Conservation (phyloP, 2,888 invertebrate species). For the Pedicia rivosa region DNA sequence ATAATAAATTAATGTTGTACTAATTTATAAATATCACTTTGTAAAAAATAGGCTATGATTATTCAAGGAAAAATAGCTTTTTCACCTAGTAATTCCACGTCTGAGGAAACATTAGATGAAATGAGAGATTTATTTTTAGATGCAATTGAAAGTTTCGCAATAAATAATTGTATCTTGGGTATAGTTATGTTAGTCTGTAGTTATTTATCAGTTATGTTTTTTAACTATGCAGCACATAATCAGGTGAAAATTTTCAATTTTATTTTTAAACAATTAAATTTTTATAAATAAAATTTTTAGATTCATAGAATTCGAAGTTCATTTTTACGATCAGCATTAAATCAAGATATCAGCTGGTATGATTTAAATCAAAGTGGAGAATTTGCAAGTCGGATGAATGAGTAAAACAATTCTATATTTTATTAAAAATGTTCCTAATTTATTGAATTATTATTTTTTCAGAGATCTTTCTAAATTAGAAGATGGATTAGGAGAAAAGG, state of each 20-base stretch:
- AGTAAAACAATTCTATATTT: no score
- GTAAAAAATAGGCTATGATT: no score
- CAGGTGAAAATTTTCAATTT: no score
- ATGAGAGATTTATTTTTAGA: slow-evolving; percentile 33
- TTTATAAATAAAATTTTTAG: no score
- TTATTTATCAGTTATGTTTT: slow-evolving; percentile 41
- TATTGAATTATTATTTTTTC: no score
- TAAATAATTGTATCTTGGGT: slow-evolving; percentile 40
- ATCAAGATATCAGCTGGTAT: slow-evolving; percentile 52
- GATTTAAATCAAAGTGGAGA: slow-evolving; percentile 47
- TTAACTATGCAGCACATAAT: slow-evolving; percentile 46
- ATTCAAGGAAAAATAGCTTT: slow-evolving; percentile 7
- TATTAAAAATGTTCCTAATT: no score
- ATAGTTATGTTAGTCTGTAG: slow-evolving; percentile 35
- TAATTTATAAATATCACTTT: no score
- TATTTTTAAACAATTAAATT: no score
- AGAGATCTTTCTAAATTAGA: slow-evolving; percentile 51
- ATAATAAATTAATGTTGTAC: no score
- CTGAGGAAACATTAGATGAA: slow-evolving; percentile 17
- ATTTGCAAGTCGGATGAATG: slow-evolving; percentile 47
- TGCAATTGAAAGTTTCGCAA: no score
- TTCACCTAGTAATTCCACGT: background rate
- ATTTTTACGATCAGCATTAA: slow-evolving; percentile 42
- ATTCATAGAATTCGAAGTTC: slow-evolving; percentile 39
- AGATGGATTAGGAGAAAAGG: slow-evolving; percentile 63